Evolutionary conservation across 2,888 invertebrate species (phyloP), one percentile per base, ranked within the genome.

Genomic region (Hydrotaea diabolus): DNA sequence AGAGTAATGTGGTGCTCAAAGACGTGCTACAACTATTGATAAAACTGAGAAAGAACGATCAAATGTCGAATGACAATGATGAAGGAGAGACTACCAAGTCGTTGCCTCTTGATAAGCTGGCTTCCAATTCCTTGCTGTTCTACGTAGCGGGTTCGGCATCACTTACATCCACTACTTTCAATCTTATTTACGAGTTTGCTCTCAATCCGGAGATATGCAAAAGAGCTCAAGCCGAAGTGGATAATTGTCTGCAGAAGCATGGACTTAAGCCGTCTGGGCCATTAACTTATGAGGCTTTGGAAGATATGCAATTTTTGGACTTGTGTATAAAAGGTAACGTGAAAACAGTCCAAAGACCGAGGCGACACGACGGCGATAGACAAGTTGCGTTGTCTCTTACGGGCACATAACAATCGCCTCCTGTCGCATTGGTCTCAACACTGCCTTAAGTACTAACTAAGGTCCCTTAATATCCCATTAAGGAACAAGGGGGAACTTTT

Each of bases 21-120:
- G 93, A 93, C 87, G 88, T 93, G 75, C 88, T 93, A 84, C 93
- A 93, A 84, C 84, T 93, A 55, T 86, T 93, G 49, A 92, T 93
- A 53, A 91, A 93, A 49, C 86, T 93, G 46, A 90, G 92, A 13
- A 92, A 93, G 31, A 89, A 89, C 1, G 91, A 90, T n/a, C n/a
- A n/a, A n/a, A n/a, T n/a, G n/a, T n/a, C n/a, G 89, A 86, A 90
- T 17, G 85, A 89, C 15, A 88, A 91, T 49, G n/a, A n/a, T n/a
- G 76, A 88, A 0, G 87, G 87, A 81, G 87, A 89, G 21, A 77
- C 80, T 0, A 80, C 89, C 2, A 91, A 90, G 78, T 86, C 89
- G 5, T 90, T 92, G 89, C 89, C 91, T 2, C 89, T 90, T 9
- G 92, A 92, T 15, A 87, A 88, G 80, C 89, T 91, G 31, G 89